Evolutionary conservation across 2,797 vertebrate genomes (phyloP).

Genomic region (Ambastaia sidthimunki): DNA sequence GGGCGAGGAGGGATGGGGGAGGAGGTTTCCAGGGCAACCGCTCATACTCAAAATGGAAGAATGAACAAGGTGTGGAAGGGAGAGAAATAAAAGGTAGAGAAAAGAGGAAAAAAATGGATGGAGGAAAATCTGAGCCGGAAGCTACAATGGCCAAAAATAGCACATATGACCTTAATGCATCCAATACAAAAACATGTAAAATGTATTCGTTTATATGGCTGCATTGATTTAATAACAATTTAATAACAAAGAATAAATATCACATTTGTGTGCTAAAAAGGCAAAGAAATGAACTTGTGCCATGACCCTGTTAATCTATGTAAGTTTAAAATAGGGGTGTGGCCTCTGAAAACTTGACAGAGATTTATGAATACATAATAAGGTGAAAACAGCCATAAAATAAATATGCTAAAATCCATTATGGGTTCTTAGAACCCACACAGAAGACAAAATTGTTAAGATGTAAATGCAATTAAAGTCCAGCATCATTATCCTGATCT

Average conservation of each 20-base stretch:
- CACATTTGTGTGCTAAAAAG: conserved; percentile 65
- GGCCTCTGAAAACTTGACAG: not conserved
- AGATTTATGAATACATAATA: not conserved
- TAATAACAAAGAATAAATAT: conserved; percentile 59
- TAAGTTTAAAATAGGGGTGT: not conserved
- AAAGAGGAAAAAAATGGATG: conserved; percentile 49
- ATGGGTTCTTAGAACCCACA: not conserved
- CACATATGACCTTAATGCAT: not conserved
- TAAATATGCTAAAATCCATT: not conserved
- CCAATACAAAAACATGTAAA: not conserved
- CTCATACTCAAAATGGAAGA: conserved; percentile 73
- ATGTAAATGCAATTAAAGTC: not conserved
- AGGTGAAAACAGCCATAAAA: not conserved
- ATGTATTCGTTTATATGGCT: not conserved
- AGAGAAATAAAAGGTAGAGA: conserved; percentile 48
- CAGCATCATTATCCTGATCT: not conserved
- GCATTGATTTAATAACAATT: not conserved
- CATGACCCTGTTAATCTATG: conserved; percentile 52
- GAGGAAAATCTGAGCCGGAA: conserved; percentile 8
- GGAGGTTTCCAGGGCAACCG: conserved; percentile 80
- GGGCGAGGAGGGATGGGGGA: conserved; percentile 67
- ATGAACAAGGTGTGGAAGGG: conserved; percentile 48
- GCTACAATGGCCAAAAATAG: conserved; percentile 56
- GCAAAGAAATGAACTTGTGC: conserved; percentile 39
- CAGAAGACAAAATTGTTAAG: not conserved